Evolutionary conservation across 2,888 invertebrate genomes (phyloP), one percentile per base, ranked within the genome.

Genomic region (Drosophila aldrichi): DNA sequence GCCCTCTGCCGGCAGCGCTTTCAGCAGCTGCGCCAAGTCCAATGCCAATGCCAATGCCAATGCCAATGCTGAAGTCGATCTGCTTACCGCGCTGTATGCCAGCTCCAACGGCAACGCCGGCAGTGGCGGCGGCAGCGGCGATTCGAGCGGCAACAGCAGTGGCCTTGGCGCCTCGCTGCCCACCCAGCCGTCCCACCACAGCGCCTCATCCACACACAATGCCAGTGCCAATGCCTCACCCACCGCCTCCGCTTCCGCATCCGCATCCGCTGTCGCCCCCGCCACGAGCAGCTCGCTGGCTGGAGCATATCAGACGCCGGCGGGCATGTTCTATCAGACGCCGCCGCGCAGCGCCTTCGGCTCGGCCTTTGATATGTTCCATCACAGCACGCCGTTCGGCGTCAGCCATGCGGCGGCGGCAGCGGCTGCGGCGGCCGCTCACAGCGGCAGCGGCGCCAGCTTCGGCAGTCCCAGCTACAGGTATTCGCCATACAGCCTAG

Each of bases 321-420:
- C 88, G 64, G 90, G 92, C 65, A 91, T 92, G 68, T 92, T 92
- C 90, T 92, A 93, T 86, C 93, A 93, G 81, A 93, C 93, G 58
- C 93, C 93, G 36, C 92, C 93, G 51, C 89, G 93, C 62, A 67
- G 85, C 57, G 90, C 90, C 48, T 92, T 92, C 70, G 92, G 92
- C 38, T 89, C 92, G 77, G 92, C 92, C 81, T 92, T 92, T 81
- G 93, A 93, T 90, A 92, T 93, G 92, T 93, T 93, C 89, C 93
- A 93, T 71, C 93, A 93, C 81, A 93, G 92, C 79, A 93, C 92
- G 46, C 92, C 92, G 67, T 93, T 93, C 68, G 93, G 92, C 59
- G 91, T 92, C 64, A 91, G 91, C 54, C 87, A 87, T 68, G 90
- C 89, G 66, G 90, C 91, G 59, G 90, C 91, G 52, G 90, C 56